Conservation (phyloP, 2,797 vertebrate genomes). For the Chelonia mydas region DNA sequence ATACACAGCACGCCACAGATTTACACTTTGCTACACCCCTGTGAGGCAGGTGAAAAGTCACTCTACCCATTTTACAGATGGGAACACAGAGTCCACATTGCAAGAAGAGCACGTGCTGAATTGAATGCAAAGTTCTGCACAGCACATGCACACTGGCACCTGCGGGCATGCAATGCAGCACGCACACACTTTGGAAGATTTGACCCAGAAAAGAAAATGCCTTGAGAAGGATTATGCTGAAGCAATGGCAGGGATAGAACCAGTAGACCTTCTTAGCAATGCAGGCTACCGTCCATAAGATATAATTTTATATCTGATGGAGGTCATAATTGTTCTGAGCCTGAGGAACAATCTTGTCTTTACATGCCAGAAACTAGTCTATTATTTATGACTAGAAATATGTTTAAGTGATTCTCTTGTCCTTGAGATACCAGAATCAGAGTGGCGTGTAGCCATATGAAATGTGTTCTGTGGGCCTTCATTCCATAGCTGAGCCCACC, state of each 20-base stretch:
- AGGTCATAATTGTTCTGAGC: background rate
- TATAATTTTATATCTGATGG: rapidly evolving
- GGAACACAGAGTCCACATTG: background rate
- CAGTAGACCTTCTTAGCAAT: background rate
- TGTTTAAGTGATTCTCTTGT: background rate
- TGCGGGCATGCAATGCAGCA: background rate
- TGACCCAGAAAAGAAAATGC: background rate
- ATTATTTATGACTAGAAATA: background rate
- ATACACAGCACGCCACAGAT: rapidly evolving
- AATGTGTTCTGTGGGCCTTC: background rate
- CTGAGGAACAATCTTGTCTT: background rate
- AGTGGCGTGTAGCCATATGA: background rate
- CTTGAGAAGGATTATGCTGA: background rate
- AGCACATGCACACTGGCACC: background rate
- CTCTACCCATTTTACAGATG: background rate
- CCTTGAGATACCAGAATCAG: background rate
- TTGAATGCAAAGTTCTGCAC: background rate
- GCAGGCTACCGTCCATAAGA: rapidly evolving
- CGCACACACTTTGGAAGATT: rapidly evolving
- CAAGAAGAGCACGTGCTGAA: rapidly evolving
- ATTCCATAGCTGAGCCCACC: background rate
- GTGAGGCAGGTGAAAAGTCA: background rate
- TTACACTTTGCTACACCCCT: background rate
- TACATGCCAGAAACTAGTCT: background rate
- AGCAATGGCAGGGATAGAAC: background rate